phyloP scores from a whole-genome alignment of 1,140 invertebrate genomes.

The Cardiocondyla obscurior region DNA sequence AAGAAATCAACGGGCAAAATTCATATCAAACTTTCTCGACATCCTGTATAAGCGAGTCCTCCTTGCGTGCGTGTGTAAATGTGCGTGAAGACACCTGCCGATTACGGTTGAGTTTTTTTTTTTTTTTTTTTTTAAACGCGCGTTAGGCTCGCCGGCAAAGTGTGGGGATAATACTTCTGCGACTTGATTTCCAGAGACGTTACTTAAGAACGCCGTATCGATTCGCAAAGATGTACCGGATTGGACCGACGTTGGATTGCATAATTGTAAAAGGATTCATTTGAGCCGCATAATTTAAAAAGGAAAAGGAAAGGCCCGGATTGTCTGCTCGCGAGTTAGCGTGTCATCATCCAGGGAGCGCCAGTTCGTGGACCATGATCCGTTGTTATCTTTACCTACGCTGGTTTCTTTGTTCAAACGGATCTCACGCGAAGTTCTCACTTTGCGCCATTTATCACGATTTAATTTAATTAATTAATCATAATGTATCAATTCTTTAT shows the following conservation, averaged over 20 bases:
- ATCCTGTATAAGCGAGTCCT: not conserved
- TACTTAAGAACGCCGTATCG: too few relatives aligned
- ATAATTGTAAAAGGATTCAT: not conserved
- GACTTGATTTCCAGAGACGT: not conserved
- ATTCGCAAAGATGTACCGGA: not conserved
- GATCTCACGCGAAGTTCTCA: too few relatives aligned
- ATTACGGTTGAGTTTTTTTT: constrained; percentile 2
- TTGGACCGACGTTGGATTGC: not conserved
- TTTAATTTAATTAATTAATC: too few relatives aligned
- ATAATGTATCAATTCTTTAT: too few relatives aligned
- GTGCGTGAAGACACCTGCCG: constrained; percentile 9
- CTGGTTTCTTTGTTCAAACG: not conserved
- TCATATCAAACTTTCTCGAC: not conserved
- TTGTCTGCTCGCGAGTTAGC: constrained; percentile 16
- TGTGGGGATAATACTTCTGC: not conserved
- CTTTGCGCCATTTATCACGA: too few relatives aligned
- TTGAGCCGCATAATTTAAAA: not conserved
- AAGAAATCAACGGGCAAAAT: not conserved
- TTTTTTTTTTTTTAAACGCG: too few relatives aligned
- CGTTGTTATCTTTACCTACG: not conserved
- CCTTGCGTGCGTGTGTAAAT: not conserved
- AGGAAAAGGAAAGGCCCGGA: not conserved
- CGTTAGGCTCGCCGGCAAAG: not conserved
- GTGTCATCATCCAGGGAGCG: constrained; percentile 7
- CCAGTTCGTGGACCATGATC: constrained; percentile 11